These are phyloP conservation scores for Panthera uncia DNA, from an alignment of 2,113 vertebrate genomes.

Conservation along the genomic window DNA sequence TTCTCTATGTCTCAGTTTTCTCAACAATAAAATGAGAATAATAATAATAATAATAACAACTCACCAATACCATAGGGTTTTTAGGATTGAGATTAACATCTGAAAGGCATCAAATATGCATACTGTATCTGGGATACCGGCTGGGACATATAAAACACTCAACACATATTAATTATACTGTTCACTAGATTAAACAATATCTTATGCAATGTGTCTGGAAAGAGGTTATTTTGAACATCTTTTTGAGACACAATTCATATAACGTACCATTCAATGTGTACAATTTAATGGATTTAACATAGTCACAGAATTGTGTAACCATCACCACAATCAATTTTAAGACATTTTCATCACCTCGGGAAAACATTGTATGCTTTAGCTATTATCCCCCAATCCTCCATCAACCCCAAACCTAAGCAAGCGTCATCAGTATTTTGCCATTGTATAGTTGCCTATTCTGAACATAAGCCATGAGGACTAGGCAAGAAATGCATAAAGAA, in stretches of 20 bases:
- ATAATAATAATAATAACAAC: neutral
- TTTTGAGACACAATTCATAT: neutral
- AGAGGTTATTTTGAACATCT: neutral
- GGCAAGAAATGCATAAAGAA: neutral
- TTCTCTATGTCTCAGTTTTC: neutral
- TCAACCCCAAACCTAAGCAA: neutral
- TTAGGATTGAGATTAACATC: neutral
- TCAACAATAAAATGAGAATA: neutral
- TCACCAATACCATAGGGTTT: neutral
- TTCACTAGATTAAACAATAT: neutral
- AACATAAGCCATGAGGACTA: neutral
- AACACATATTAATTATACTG: neutral
- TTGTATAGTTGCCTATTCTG: neutral
- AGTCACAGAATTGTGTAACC: neutral
- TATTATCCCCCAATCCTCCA: neutral
- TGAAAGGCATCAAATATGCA: neutral
- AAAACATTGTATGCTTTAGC: neutral
- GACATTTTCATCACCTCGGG: neutral
- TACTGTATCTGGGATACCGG: neutral
- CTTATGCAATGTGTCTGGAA: neutral
- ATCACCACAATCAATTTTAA: neutral
- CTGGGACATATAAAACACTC: neutral
- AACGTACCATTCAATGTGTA: neutral
- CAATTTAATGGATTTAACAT: neutral
- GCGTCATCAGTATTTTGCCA: neutral